These are phyloP conservation scores for Aplochiton taeniatus DNA, from an alignment of 2,797 vertebrate species.

Conservation along the genomic window DNA sequence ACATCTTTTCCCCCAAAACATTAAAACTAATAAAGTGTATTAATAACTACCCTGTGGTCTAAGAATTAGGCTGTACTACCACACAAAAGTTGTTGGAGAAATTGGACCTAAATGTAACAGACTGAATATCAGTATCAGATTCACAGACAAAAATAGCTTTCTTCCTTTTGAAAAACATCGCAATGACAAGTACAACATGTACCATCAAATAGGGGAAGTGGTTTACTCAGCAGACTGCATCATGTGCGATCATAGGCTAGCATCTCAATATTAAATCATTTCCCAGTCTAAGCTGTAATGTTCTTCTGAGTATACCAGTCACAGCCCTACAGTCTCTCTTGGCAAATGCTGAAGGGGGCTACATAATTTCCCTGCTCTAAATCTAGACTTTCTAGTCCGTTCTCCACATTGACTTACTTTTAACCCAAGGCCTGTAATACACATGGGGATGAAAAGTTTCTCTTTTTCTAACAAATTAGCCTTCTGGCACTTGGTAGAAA, in stretches of 20 bases:
- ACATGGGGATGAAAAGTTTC: slow-evolving; percentile 51
- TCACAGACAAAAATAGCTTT: slow-evolving; percentile 37
- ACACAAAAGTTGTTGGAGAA: no score
- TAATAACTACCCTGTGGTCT: no score
- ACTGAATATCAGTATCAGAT: no score
- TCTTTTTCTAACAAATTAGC: slow-evolving; percentile 44
- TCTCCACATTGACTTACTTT: slow-evolving; percentile 67
- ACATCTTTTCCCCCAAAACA: no score
- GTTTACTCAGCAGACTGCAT: slow-evolving; percentile 61
- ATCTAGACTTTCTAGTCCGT: slow-evolving; percentile 30
- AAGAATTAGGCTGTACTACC: no score
- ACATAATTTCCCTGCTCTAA: slow-evolving; percentile 27
- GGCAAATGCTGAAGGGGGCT: slow-evolving; percentile 15
- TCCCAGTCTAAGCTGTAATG: slow-evolving; percentile 31
- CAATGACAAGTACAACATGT: slow-evolving; percentile 61
- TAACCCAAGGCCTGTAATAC: slow-evolving; percentile 64
- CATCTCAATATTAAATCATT: slow-evolving; percentile 30
- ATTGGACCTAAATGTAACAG: neutral
- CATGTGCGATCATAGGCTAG: slow-evolving; percentile 32
- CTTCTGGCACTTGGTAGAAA: slow-evolving; percentile 56
- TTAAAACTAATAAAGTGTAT: no score
- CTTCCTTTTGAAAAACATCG: slow-evolving; percentile 38
- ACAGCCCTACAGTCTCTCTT: slow-evolving; percentile 6
- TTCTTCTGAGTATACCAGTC: slow-evolving; percentile 19
- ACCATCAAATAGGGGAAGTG: slow-evolving; percentile 71